Base-by-base conservation (phyloP, 2,113 vertebrate species). In the Carettochelys insculpta region DNA sequence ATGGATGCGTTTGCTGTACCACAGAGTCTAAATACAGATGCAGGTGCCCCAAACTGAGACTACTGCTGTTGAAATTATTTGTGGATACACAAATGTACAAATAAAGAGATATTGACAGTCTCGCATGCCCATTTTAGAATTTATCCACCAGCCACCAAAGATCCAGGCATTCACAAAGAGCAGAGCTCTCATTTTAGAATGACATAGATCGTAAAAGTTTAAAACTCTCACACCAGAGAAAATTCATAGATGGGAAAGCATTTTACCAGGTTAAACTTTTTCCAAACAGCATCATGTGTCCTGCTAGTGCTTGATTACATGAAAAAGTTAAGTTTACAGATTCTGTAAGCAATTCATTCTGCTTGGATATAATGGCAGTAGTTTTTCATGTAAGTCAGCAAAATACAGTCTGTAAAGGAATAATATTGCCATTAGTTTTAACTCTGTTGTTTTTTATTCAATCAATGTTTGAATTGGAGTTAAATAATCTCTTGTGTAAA, bases 341-440 rank as follows among this genome's bases (percentile, higher is more conserved):
- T 95, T 97, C 95, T 85, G 84, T 97, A 96, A 96, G 95, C 92
- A 97, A 97, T 97, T 97, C 95, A 95, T 97, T 96, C 94, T 96
- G 87, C 87, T 95, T 90, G 96, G 97, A 96, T 96, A 94, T 97
- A 97, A 97, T 96, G 96, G 94, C 88, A 85, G 96, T 91, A 95
- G 97, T 97, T 98, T 98, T 97, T 97, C 97, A 98, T 96, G 92
- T 90, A 97, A 97, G 96, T 97, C 97, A 97, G 97, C 94, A 97
- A 96, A 97, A 95, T 92, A 90, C 88, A 93, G 92, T 89, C 83
- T 90, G 95, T 95, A 96, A 96, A 97, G 80, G 90, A 88, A 95
- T 96, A 97, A 95, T 90, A 90, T 56, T 96, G 89, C 56, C 65
- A 92, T 96, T 97, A 94, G 95, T 97, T 97, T 96, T 85, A 96